phyloP scores from a whole-genome alignment of 2,113 vertebrate species.

The Brevimyrus niger region DNA sequence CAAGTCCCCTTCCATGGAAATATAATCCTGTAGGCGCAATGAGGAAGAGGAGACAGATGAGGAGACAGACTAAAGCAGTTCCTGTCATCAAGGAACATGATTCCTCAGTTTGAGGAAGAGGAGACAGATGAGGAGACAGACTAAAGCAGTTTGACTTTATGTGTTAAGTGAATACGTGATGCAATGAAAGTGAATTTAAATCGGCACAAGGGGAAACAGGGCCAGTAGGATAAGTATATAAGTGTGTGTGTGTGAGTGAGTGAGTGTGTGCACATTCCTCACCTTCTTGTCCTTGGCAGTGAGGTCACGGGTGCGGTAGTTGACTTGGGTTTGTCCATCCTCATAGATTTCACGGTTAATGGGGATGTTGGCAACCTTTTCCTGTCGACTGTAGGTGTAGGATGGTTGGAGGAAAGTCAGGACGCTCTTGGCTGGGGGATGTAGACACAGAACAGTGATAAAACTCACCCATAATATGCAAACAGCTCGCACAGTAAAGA shows the following conservation, averaged over 20 bases:
- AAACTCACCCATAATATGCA: slow-evolving; percentile 1
- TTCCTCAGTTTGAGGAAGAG: too few relatives aligned
- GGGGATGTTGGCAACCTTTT: slow-evolving; percentile 77
- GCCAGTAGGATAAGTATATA: not conserved
- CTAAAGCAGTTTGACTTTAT: not conserved
- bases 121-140: not conserved
- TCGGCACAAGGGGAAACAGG: not conserved
- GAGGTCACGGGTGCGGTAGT: slow-evolving; percentile 76
- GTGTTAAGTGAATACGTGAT: not conserved
- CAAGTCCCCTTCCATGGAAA: slow-evolving; percentile 74
- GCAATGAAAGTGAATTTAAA: not conserved
- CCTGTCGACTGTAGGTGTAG: slow-evolving; percentile 71
- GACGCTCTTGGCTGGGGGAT: slow-evolving; percentile 71
- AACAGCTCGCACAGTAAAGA: not conserved
- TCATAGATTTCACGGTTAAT: slow-evolving; percentile 76
- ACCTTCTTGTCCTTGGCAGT: slow-evolving; percentile 84
- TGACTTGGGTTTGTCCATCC: slow-evolving; percentile 78
- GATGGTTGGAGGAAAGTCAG: slow-evolving; percentile 80
- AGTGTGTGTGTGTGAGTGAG: not conserved
- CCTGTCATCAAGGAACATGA: too few relatives aligned
- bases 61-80: not conserved
- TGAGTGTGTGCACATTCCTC: slow-evolving; percentile 29
- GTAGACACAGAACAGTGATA: not conserved
- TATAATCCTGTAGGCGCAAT: slow-evolving; percentile 71
- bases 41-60: not conserved